These are phyloP conservation scores for Parauchenoglanis punctatus DNA, from an alignment of 2,797 vertebrate genomes.

Conservation along the genomic window DNA sequence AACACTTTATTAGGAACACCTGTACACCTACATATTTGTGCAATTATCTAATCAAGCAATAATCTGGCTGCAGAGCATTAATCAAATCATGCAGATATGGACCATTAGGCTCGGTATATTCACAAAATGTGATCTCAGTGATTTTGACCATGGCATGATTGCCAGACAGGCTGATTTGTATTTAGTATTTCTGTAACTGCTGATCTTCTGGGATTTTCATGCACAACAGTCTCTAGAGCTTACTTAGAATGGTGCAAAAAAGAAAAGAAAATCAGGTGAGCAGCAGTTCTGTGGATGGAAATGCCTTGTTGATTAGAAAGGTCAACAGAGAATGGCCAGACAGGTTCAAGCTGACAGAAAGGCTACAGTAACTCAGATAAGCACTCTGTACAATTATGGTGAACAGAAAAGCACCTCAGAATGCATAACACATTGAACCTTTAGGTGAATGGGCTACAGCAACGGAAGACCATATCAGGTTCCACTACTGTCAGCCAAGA, in stretches of 20 bases:
- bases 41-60: neutral
- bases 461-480: neutral
- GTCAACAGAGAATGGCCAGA: neutral
- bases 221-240: neutral
- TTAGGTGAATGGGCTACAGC: neutral
- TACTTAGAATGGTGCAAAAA: neutral
- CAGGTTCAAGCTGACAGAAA: neutral
- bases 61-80: neutral
- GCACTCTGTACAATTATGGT: neutral
- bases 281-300: neutral
- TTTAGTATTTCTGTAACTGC: neutral
- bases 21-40: neutral
- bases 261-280: neutral
- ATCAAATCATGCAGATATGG: neutral
- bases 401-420: neutral
- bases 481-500: neutral
- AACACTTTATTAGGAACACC: neutral
- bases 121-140: neutral
- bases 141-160: neutral
- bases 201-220: neutral
- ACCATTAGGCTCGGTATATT: neutral
- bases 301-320: neutral
- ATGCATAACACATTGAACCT: neutral
- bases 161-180: neutral
- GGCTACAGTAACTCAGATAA: neutral